These are phyloP conservation scores for Drosophila algonquin DNA, from an alignment of 2,888 invertebrate genomes.

Conservation along the genomic window DNA sequence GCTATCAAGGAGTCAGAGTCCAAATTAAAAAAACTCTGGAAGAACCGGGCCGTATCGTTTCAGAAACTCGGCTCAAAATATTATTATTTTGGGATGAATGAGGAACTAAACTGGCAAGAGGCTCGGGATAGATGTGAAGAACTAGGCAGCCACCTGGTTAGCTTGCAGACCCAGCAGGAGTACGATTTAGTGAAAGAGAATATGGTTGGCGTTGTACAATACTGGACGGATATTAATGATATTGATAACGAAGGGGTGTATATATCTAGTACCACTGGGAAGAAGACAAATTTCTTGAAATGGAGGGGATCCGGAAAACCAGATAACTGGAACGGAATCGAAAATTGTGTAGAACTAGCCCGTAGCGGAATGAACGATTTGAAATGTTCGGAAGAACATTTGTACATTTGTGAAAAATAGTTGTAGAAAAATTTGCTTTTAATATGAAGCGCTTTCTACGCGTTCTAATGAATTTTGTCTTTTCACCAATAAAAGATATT, in stretches of 20 bases:
- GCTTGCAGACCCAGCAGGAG: conserved; percentile 12
- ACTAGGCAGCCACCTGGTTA: conserved; percentile 26
- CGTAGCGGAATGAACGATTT: not conserved
- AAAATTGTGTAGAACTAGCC: not conserved
- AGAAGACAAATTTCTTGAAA: not conserved
- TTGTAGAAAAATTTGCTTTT: not conserved
- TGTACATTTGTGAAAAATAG: not conserved
- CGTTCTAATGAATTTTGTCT: too few relatives aligned
- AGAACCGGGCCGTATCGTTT: not conserved
- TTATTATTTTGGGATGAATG: conserved; percentile 23
- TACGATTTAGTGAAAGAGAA: not conserved
- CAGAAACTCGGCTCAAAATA: conserved; percentile 26
- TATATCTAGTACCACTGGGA: not conserved
- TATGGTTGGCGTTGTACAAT: not conserved
- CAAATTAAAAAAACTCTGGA: not conserved
- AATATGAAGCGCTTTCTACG: too few relatives aligned
- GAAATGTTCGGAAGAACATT: not conserved
- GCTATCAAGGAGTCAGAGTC: not conserved
- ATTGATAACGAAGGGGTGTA: not conserved
- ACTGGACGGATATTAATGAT: conserved; percentile 33
- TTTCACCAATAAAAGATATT: too few relatives aligned
- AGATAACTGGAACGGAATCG: not conserved
- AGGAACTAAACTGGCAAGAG: conserved; percentile 11
- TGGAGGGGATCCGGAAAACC: not conserved
- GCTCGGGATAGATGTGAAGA: conserved; percentile 4